Evolutionary conservation across 2,113 vertebrate genomes (phyloP).

Genomic region (Periophthalmus modestus): DNA sequence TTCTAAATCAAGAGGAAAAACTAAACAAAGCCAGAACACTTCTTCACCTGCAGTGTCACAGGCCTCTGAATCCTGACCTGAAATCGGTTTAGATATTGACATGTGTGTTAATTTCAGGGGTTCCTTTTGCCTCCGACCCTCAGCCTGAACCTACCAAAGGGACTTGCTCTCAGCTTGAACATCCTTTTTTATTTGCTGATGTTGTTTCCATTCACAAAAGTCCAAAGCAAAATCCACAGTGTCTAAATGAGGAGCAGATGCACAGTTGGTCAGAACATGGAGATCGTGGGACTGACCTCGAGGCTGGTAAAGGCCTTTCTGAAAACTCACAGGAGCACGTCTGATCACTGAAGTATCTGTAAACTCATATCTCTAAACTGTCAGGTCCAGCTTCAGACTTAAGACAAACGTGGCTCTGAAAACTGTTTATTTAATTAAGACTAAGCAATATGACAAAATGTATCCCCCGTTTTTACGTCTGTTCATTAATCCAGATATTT

Average conservation of each 20-base stretch:
- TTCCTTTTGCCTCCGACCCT: not conserved
- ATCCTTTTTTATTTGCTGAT: not conserved
- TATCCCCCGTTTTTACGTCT: no score
- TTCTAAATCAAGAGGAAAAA: no score
- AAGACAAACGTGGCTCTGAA: no score
- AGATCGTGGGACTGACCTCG: not conserved
- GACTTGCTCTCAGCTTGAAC: constrained; percentile 5
- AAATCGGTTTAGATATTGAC: no score
- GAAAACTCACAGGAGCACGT: not conserved
- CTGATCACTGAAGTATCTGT: not conserved
- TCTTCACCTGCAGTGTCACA: no score
- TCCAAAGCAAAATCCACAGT: not conserved
- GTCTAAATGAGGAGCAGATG: not conserved
- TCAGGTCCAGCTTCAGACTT: no score
- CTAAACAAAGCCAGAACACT: no score
- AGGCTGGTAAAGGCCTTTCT: not conserved
- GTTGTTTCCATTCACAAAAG: not conserved
- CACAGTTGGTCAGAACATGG: not conserved
- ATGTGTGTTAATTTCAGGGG: not conserved
- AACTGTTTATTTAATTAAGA: no score
- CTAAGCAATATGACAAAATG: no score
- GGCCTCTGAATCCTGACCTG: no score
- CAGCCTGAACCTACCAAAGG: not conserved
- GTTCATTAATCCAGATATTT: no score
- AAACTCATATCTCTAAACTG: no score